Evolutionary conservation across 2,797 vertebrate genomes (phyloP).

Genomic region (Nyctibius grandis): DNA sequence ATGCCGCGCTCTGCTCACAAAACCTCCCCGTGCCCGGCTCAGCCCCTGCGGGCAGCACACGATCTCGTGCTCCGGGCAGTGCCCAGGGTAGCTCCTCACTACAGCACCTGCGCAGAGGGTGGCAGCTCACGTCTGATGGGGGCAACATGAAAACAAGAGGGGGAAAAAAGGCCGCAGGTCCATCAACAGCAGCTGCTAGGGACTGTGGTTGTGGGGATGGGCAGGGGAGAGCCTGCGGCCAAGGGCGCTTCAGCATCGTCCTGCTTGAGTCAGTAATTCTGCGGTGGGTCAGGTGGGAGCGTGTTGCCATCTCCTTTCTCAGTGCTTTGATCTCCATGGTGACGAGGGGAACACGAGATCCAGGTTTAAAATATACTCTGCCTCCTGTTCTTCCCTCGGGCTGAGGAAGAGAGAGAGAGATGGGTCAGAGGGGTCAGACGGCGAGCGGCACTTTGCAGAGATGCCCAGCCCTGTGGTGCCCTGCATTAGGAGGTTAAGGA

Average conservation of each 20-base stretch:
- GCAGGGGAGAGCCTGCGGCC: neutral
- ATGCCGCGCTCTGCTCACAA: neutral
- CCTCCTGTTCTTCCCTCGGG: conserved; percentile 89
- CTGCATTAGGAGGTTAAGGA: neutral
- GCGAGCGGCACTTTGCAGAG: neutral
- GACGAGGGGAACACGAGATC: neutral
- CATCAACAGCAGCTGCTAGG: neutral
- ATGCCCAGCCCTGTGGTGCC: neutral
- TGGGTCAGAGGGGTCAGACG: neutral
- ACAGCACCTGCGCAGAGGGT: neutral
- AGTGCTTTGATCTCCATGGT: conserved; percentile 43
- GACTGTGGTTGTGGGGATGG: neutral
- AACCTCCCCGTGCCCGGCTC: neutral
- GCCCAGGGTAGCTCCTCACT: neutral
- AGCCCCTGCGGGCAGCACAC: neutral
- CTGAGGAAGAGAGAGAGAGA: conserved; percentile 62
- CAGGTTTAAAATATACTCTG: conserved; percentile 91
- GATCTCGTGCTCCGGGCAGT: neutral
- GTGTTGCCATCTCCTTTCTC: neutral
- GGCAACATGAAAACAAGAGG: neutral
- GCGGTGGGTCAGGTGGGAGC: neutral
- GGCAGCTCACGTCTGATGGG: neutral
- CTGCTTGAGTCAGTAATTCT: neutral
- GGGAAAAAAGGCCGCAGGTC: neutral
- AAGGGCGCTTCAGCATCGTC: neutral